phyloP scores from a whole-genome alignment of 2,113 vertebrate species.

The Silurus glanis region DNA sequence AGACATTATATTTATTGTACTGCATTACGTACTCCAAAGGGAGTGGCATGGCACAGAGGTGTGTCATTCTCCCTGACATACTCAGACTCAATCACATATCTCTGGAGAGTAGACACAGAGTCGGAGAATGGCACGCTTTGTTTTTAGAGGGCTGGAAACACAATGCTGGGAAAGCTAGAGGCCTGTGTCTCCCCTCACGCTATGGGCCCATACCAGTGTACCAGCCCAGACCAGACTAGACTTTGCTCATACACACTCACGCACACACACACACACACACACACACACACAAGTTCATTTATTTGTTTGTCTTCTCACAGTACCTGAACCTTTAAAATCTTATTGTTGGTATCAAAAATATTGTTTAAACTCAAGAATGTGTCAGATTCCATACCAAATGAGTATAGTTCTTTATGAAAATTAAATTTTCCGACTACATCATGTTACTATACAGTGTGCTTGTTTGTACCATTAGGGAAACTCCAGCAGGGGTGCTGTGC shows the following conservation, averaged over 20 bases:
- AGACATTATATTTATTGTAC: neutral
- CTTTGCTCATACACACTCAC: neutral
- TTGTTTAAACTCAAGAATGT: neutral
- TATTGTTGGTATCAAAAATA: neutral
- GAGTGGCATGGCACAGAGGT: conserved; percentile 6
- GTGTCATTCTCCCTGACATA: conserved; percentile 1
- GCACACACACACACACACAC: neutral
- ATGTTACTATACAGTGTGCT: neutral
- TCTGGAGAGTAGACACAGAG: conserved; percentile 20
- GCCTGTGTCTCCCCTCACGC: conserved; percentile 5
- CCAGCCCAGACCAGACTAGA: neutral
- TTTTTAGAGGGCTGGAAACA: conserved; percentile 43
- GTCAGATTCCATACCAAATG: neutral
- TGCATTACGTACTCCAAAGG: neutral
- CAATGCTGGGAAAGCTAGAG: conserved; percentile 51
- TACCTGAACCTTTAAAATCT: neutral
- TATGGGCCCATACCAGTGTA: conserved; percentile 16
- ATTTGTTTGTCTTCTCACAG: neutral
- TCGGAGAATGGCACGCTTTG: conserved; percentile 38
- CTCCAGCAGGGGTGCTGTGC: neutral
- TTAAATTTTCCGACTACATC: neutral
- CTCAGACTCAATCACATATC: neutral
- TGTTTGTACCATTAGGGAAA: neutral
- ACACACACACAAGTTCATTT: neutral
- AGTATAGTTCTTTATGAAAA: neutral